Evolutionary conservation across 2,888 invertebrate species (phyloP), one percentile per base, ranked within the genome.

Genomic region (Erebia ligea): DNA sequence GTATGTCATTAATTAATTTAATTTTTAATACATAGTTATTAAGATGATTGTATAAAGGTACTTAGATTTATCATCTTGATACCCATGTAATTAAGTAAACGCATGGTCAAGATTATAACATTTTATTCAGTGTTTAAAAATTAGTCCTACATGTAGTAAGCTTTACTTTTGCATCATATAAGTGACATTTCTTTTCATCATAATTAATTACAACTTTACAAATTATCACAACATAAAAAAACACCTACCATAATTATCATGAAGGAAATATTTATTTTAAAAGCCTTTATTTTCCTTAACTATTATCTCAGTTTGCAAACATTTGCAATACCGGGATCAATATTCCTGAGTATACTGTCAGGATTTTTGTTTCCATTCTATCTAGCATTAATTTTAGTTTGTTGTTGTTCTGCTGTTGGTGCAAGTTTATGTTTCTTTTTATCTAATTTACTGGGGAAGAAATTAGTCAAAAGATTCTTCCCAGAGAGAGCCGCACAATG

Each of bases 251-350:
- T 34, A 34, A 34, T 34, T 6, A 34, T 34, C 34, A 34, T 34
- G 34, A 34, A 34, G 34, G 34, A 34, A 34, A 34, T 34, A 34
- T 25, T 25, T 25, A 25, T 25, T 58, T 10, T 10, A 54, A 21
- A 9, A 66, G 21, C 13, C 34, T 8, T 70, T 52, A 69, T 45
- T 34, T 63, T 72, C 71, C 73, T 70, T 56, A 67, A 70, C 67
- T 67, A 11, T 19, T 68, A 76, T 77, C 78, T 80, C 92, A 98
- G 98, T 90, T 95, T 99, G 84, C 99, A 99, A 95, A 98, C 99
- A 74, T 99, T 99, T 94, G 99, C 99, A 82, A 99, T 99, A 93
- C 99, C 99, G 75, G 99, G 99, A 76, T 99, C 99, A 17, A 96
- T 99, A 84, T 99, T 99, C 86, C 94, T 99, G 68, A 99, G 99